phyloP scores from a whole-genome alignment of 2,113 vertebrate species.

The Lagopus muta region DNA sequence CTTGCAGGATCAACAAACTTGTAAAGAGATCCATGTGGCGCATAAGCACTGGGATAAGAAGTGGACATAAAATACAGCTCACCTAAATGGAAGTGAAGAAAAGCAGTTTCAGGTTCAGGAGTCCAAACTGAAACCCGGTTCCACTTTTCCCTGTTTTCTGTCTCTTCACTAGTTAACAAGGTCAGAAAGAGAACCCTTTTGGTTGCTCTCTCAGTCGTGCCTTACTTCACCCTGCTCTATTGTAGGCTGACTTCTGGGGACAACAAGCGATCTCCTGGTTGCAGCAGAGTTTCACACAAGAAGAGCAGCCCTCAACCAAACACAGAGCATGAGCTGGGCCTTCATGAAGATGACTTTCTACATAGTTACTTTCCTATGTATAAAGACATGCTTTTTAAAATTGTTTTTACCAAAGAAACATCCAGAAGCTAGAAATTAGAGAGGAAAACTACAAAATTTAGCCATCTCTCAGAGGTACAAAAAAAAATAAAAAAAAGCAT shows the following conservation, averaged over 20 bases:
- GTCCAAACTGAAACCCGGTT: background rate
- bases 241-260: background rate
- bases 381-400: background rate
- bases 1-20: constrained; percentile 88
- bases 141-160: background rate
- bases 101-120: background rate
- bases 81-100: constrained; percentile 66
- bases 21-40: constrained; percentile 81
- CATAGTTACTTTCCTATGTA: background rate
- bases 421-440: constrained; percentile 8
- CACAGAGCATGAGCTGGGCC: background rate
- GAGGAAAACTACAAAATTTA: background rate
- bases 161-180: background rate
- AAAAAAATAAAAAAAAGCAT: background rate
- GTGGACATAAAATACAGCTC: constrained; percentile 90
- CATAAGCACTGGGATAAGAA: constrained; percentile 81
- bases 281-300: background rate
- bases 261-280: background rate
- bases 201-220: background rate
- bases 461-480: background rate
- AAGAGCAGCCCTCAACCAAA: background rate
- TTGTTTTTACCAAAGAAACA: background rate
- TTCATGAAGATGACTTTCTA: background rate
- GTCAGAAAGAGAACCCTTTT: background rate
- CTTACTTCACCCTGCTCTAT: background rate